phyloP scores from a whole-genome alignment of 92 coral and sea anemone genomes.

The Diadumene lineata region DNA sequence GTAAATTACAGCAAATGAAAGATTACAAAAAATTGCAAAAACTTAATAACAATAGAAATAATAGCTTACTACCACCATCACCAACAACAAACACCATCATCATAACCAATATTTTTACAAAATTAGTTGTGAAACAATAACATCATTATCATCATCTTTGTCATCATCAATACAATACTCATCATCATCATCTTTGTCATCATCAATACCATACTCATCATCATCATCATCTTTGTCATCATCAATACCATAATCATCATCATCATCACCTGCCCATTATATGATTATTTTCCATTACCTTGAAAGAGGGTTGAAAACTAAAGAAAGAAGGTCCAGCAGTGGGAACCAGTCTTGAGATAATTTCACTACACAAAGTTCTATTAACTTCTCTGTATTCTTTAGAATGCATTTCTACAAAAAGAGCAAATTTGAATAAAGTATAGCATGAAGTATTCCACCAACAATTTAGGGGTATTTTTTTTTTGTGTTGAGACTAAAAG shows the following conservation, averaged over 20 bases:
- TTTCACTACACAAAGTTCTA: conserved; percentile 90
- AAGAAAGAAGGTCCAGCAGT: conserved; percentile 83
- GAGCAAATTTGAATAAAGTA: background rate
- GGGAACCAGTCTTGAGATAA: conserved; percentile 98
- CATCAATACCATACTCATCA: background rate
- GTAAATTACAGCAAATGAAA: too few relatives aligned
- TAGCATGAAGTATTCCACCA: background rate
- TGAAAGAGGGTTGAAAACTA: conserved; percentile 89
- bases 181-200: background rate
- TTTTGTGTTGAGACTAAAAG: too few relatives aligned
- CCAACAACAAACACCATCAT: background rate
- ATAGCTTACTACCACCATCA: background rate
- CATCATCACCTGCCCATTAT: background rate
- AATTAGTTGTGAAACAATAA: too few relatives aligned
- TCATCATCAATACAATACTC: background rate
- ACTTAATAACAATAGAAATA: too few relatives aligned
- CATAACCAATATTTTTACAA: background rate
- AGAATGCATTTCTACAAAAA: conserved; percentile 80
- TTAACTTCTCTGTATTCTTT: conserved; percentile 88
- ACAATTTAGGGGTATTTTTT: too few relatives aligned
- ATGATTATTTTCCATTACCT: conserved; percentile 46
- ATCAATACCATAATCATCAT: background rate
- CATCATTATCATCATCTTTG: background rate
- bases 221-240: background rate
- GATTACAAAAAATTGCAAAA: too few relatives aligned